Conservation (phyloP, 2,113 vertebrate species). For the Lepus americanus region DNA sequence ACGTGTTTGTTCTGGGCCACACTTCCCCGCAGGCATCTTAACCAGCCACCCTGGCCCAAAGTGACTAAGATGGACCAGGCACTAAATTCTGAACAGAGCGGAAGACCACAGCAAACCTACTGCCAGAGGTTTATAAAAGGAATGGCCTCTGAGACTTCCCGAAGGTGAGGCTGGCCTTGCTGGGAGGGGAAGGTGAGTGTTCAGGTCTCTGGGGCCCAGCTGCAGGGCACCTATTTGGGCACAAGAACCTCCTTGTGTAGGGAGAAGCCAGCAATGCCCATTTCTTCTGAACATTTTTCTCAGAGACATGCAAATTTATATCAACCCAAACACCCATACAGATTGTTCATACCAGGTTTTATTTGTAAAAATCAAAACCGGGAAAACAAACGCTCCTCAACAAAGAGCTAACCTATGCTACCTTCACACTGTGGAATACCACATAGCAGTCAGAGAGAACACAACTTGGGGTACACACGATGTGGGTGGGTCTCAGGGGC, state of each 20-base stretch:
- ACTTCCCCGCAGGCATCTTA: not conserved
- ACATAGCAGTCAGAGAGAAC: not conserved
- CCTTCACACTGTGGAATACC: not conserved
- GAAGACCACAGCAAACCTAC: not conserved
- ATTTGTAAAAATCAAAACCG: not conserved
- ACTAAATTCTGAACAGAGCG: not conserved
- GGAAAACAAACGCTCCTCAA: not conserved
- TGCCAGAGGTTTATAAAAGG: not conserved
- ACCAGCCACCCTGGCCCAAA: not conserved
- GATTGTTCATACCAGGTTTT: not conserved
- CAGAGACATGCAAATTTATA: not conserved
- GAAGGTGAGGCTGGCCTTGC: not conserved
- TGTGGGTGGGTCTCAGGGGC: not conserved
- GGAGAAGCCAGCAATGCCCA: not conserved
- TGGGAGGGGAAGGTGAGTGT: no score
- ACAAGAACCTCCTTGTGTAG: accelerated
- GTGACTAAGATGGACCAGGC: not conserved
- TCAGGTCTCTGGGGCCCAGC: accelerated
- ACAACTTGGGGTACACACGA: not conserved
- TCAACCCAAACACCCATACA: not conserved
- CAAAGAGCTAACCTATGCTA: no score
- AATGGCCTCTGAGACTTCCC: not conserved
- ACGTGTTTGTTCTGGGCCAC: not conserved
- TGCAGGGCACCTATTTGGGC: accelerated
- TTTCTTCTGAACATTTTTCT: not conserved